Evolutionary conservation across 2,888 invertebrate genomes (phyloP).

Genomic region (Neoitamus cyanurus): DNA sequence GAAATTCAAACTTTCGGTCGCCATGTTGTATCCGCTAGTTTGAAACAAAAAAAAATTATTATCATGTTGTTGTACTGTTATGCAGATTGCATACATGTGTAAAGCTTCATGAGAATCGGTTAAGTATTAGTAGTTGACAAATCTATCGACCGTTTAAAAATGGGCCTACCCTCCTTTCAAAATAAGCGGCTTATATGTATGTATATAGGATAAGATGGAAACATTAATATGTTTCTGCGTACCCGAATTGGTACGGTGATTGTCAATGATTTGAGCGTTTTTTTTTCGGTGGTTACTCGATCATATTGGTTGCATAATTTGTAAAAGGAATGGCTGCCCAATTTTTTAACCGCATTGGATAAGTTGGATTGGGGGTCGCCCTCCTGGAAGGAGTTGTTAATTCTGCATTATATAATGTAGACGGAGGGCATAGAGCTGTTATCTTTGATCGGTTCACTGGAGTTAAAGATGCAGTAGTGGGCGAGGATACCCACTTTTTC

Average conservation of each 20-base stretch:
- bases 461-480: constrained; percentile 89
- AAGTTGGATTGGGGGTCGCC: constrained; percentile 92
- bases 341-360: constrained; percentile 88
- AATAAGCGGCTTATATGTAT: too few species aligned
- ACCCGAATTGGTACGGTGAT: neutral
- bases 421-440: constrained; percentile 98
- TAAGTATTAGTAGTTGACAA: too few species aligned
- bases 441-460: constrained; percentile 98
- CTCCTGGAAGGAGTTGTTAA: constrained; percentile 93
- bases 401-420: constrained; percentile 97
- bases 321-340: constrained; percentile 69
- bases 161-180: too few species aligned
- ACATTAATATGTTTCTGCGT: too few species aligned
- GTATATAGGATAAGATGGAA: too few species aligned
- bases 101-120: too few species aligned
- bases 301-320: neutral
- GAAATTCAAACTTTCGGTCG: too few species aligned
- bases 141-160: too few species aligned
- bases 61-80: too few species aligned
- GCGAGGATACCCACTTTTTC: constrained; percentile 98
- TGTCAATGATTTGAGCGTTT: neutral
- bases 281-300: neutral
- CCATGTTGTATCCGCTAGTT: too few species aligned
- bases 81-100: too few species aligned
- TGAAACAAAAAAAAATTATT: too few species aligned